A percentile compares a stretch with the other conserved stretches of the same genome.
Evolutionary conservation across 2,113 vertebrate genomes (phyloP).

Genomic region (Gracilinanus agilis): DNA sequence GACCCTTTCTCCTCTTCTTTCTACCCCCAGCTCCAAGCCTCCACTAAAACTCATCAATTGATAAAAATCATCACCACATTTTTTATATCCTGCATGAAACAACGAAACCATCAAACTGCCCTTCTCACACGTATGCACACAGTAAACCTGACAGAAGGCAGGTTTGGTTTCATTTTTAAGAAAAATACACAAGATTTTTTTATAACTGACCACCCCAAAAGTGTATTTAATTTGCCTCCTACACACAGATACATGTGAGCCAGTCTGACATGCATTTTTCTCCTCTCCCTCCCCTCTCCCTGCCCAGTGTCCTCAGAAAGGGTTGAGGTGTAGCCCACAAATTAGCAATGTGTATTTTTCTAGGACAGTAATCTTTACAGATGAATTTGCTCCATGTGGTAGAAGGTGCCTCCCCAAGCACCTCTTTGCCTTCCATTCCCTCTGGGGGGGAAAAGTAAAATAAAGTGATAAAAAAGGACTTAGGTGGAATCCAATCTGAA

Average conservation of each 20-base stretch:
- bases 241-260: conserved; percentile 62
- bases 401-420: conserved; percentile 78
- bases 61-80: neutral
- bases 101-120: conserved; percentile 6
- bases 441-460: conserved; percentile 68
- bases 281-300: conserved; percentile 67
- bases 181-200: conserved; percentile 50
- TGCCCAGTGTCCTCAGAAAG: conserved; percentile 58
- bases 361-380: conserved; percentile 84
- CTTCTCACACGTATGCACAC: conserved; percentile 16
- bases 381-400: conserved; percentile 71
- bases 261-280: conserved; percentile 59
- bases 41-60: conserved; percentile 47
- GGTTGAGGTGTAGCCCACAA: conserved; percentile 64
- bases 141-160: conserved; percentile 51
- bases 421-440: conserved; percentile 81
- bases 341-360: conserved; percentile 84
- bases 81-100: conserved; percentile 65
- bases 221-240: conserved; percentile 78
- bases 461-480: conserved; percentile 64
- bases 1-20: conserved; percentile 2
- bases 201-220: conserved; percentile 35
- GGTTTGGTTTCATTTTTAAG: conserved; percentile 62
- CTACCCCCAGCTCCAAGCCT: neutral
- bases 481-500: conserved; percentile 67